Evolutionary conservation across 2,797 vertebrate genomes (phyloP).

Genomic region (Hippoglossus hippoglossus): DNA sequence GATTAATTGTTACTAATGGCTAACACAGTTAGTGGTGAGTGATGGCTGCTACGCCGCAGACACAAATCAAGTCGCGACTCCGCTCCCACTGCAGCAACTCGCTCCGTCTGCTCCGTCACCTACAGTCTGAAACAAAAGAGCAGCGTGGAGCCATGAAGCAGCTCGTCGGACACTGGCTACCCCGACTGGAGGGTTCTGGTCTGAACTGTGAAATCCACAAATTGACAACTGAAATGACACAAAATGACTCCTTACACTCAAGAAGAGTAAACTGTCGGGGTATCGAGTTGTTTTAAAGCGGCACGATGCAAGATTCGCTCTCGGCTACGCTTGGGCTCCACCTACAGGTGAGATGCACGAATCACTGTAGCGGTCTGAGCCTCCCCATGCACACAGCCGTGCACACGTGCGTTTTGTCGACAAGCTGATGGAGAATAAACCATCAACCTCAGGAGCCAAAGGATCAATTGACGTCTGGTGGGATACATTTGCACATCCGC

Average conservation of each 20-base stretch:
- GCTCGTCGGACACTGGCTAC: slow-evolving; percentile 10
- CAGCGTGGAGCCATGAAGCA: slow-evolving; percentile 31
- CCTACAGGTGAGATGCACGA: too few relatives aligned
- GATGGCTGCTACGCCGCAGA: slow-evolving; percentile 70
- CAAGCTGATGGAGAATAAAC: too few relatives aligned
- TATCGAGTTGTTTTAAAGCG: too few relatives aligned
- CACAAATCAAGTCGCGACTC: slow-evolving; percentile 72
- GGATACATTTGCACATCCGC: too few relatives aligned
- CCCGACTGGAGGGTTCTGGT: slow-evolving; percentile 8
- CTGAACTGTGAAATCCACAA: not conserved
- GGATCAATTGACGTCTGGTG: too few relatives aligned
- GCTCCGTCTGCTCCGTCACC: slow-evolving; percentile 56
- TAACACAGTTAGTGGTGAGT: slow-evolving; percentile 76
- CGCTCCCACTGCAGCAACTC: slow-evolving; percentile 51
- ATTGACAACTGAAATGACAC: slow-evolving; percentile 11
- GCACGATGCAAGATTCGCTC: too few relatives aligned
- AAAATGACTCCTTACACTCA: not conserved
- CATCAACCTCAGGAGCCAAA: too few relatives aligned
- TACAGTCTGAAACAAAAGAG: slow-evolving; percentile 28
- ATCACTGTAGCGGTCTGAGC: too few relatives aligned
- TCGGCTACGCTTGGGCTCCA: too few relatives aligned
- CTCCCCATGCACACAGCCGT: too few relatives aligned
- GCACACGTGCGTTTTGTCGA: too few relatives aligned
- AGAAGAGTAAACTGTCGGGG: not conserved
- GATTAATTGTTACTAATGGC: slow-evolving; percentile 84